Conservation (phyloP, 2,797 vertebrate species). For the Premnoplex brunnescens region DNA sequence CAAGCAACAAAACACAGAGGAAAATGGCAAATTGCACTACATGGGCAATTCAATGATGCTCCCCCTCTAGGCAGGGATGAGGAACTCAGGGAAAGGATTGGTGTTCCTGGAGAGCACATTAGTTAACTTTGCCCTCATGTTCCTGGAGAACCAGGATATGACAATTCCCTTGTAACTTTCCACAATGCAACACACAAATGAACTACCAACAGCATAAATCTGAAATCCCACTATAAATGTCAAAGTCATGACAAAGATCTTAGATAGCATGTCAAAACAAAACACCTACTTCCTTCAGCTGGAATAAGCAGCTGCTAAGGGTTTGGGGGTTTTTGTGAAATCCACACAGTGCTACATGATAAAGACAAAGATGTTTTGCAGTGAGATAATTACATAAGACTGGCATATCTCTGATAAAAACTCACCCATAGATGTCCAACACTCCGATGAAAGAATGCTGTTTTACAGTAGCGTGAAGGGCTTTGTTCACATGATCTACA, state of each 20-base stretch:
- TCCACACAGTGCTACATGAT: not conserved
- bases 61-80: not conserved
- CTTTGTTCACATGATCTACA: conserved; percentile 93
- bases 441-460: conserved; percentile 98
- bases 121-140: not conserved
- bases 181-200: not conserved
- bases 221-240: not conserved
- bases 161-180: not conserved
- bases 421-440: conserved; percentile 96
- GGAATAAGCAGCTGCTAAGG: not conserved
- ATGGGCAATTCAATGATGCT: not conserved
- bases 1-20: not conserved
- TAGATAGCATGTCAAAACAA: not conserved
- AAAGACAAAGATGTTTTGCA: not conserved
- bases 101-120: not conserved
- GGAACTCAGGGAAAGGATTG: not conserved
- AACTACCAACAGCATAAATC: not conserved
- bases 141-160: not conserved
- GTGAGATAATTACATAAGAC: not conserved
- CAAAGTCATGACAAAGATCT: conserved; percentile 4
- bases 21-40: not conserved
- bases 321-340: not conserved
- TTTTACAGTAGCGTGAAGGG: conserved; percentile 87
- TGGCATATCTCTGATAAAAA: not conserved
- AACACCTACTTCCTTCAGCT: conserved; percentile 32